Percentiles rank a stretch among this genome's conserved stretches.
Evolutionary conservation across 2,113 vertebrate species (phyloP).

Genomic region (Anolis carolinensis): DNA sequence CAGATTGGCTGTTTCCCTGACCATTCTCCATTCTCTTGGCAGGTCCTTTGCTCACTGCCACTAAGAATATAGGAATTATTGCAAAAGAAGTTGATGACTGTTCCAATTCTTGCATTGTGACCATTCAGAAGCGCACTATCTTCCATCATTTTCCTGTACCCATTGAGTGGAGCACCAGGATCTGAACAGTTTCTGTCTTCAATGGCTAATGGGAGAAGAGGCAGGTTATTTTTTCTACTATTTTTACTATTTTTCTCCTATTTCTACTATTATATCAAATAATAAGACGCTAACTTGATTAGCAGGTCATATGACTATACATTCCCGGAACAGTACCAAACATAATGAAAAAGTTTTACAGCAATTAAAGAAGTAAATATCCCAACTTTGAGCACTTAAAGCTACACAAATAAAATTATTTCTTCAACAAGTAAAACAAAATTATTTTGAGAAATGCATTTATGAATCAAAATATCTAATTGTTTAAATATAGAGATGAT

Average conservation of each 20-base stretch:
- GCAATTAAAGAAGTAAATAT: neutral
- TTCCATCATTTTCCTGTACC: constrained; percentile 89
- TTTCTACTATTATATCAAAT: constrained; percentile 1
- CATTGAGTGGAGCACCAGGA: constrained; percentile 85
- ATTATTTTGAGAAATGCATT: neutral
- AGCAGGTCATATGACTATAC: constrained; percentile 31
- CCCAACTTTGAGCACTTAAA: neutral
- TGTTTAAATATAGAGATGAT: neutral
- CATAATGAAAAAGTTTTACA: neutral
- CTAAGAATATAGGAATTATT: constrained; percentile 88
- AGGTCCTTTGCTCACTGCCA: constrained; percentile 86
- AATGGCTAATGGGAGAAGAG: constrained; percentile 62
- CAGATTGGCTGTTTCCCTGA: constrained; percentile 90
- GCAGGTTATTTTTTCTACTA: constrained; percentile 49
- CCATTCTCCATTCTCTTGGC: constrained; percentile 88
- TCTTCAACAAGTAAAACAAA: neutral
- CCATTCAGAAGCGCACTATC: constrained; percentile 81
- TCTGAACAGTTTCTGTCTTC: constrained; percentile 85
- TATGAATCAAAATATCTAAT: neutral
- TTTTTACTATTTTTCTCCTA: too few relatives aligned
- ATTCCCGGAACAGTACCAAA: neutral
- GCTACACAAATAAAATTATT: neutral
- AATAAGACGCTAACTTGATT: neutral
- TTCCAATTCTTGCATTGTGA: constrained; percentile 76
- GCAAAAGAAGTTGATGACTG: constrained; percentile 90